A percentile compares a stretch with the other conserved stretches of the same genome.
phyloP scores from a whole-genome alignment of 1,140 invertebrate species.

The Aphelinus atriplicis region DNA sequence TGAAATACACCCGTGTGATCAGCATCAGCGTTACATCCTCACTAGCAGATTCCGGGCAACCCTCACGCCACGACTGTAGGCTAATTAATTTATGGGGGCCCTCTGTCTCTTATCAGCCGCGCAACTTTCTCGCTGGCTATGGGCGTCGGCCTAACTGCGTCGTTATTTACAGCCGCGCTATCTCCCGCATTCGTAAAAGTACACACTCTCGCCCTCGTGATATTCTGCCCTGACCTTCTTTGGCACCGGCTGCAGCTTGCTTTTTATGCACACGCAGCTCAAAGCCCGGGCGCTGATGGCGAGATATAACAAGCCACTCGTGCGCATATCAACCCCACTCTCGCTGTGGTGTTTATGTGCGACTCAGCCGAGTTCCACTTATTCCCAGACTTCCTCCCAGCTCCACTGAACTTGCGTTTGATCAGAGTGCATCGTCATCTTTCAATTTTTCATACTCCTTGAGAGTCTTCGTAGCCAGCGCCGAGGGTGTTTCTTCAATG shows the following conservation, averaged over 20 bases:
- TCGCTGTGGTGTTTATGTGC: too few species aligned
- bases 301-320: not conserved
- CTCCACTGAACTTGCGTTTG: too few species aligned
- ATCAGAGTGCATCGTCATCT: too few species aligned
- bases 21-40: too few species aligned
- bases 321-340: not conserved
- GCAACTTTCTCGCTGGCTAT: not conserved
- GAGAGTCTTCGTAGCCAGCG: too few species aligned
- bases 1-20: too few species aligned
- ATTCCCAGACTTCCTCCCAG: too few species aligned
- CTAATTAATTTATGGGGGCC: constrained; percentile 18
- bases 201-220: not conserved
- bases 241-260: not conserved
- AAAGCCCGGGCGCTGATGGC: not conserved
- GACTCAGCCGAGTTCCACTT: too few species aligned
- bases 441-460: too few species aligned
- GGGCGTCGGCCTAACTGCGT: not conserved
- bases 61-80: not conserved
- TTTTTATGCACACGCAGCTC: not conserved
- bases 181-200: not conserved
- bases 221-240: too few species aligned
- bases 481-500: too few species aligned
- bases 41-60: too few species aligned
- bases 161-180: not conserved
- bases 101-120: not conserved